A percentile compares a stretch with the other conserved stretches of the same genome.
phyloP scores from a whole-genome alignment of 1,140 invertebrate genomes.

The Bombus confusus region DNA sequence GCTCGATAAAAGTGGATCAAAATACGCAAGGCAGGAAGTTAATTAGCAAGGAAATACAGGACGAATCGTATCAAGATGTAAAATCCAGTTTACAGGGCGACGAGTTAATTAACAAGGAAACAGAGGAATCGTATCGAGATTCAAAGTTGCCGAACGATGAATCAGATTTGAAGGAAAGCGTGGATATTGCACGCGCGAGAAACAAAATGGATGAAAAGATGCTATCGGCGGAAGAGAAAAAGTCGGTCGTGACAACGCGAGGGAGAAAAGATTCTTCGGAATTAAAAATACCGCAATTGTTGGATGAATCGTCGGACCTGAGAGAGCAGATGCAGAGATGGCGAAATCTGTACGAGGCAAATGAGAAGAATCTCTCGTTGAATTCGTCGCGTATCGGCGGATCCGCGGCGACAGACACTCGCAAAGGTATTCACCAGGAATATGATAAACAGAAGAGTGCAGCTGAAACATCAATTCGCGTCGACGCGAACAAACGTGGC shows the following conservation, averaged over 20 bases:
- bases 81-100: not conserved
- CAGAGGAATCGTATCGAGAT: not conserved
- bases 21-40: too few relatives aligned
- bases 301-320: not conserved
- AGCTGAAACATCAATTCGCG: constrained; percentile 11
- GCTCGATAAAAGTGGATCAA: too few relatives aligned
- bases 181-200: not conserved
- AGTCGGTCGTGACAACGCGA: not conserved
- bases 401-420: not conserved
- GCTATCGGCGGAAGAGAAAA: not conserved
- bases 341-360: not conserved
- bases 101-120: not conserved
- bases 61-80: too few relatives aligned
- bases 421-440: not conserved
- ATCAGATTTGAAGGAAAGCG: not conserved
- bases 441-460: constrained; percentile 6
- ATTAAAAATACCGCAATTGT: not conserved
- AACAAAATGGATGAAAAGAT: not conserved
- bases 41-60: not conserved
- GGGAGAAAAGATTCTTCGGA: not conserved
- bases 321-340: not conserved
- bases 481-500: not conserved
- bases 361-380: not conserved
- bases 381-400: not conserved
- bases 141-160: not conserved